Conservation (phyloP, 2,797 vertebrate species). For the Gastrophryne carolinensis region DNA sequence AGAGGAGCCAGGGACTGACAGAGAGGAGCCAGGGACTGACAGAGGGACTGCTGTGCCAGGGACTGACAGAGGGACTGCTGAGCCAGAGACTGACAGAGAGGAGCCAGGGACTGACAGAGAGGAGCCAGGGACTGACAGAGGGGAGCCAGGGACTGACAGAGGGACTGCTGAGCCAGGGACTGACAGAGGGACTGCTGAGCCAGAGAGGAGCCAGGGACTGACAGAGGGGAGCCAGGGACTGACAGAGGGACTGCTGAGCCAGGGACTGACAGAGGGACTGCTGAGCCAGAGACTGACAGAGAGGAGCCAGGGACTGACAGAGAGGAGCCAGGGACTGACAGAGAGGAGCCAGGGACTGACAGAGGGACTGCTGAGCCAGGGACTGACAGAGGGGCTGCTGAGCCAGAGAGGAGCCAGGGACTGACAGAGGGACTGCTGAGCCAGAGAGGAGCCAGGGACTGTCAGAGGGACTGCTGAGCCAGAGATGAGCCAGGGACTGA, state of each 20-base stretch:
- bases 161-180: not conserved
- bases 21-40: constrained; percentile 42
- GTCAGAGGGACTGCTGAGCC: not conserved
- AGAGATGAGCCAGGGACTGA: not conserved
- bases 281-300: no score
- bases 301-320: not conserved
- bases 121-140: constrained; percentile 68
- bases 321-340: constrained; percentile 71
- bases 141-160: constrained; percentile 29
- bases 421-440: no score
- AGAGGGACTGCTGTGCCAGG: not conserved
- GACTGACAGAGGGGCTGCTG: not conserved
- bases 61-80: not conserved
- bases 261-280: not conserved
- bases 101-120: not conserved
- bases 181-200: not conserved
- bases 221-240: constrained; percentile 56
- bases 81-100: no score
- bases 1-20: constrained; percentile 63
- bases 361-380: not conserved
- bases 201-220: constrained; percentile 59
- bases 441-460: constrained; percentile 56
- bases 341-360: constrained; percentile 42
- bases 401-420: not conserved
- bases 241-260: not conserved